phyloP scores from a whole-genome alignment of 2,113 vertebrate genomes.

The Pristiophorus japonicus region DNA sequence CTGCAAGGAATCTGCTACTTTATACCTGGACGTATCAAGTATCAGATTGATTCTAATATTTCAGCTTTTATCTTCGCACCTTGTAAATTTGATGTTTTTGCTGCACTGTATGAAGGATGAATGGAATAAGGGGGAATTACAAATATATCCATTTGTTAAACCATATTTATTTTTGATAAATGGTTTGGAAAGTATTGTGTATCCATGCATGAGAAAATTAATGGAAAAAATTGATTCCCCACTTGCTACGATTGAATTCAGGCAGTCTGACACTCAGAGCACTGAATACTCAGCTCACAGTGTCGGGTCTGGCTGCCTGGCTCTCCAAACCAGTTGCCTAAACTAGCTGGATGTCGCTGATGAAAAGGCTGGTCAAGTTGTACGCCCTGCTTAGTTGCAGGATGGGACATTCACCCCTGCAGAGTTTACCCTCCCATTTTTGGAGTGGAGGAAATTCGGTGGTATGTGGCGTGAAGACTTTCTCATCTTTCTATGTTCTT shows the following conservation, averaged over 20 bases:
- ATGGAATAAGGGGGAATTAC: not conserved
- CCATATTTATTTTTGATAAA: not conserved
- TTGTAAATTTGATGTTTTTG: not conserved
- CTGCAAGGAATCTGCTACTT: not conserved
- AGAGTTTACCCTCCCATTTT: not conserved
- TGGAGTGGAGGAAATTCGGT: not conserved
- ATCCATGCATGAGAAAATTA: not conserved
- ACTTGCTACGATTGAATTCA: too few species aligned
- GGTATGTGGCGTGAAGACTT: not conserved
- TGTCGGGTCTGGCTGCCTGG: too few species aligned
- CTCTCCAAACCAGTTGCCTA: not conserved
- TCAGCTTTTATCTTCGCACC: not conserved
- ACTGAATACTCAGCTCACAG: too few species aligned
- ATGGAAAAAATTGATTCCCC: too few species aligned
- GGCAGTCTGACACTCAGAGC: too few species aligned
- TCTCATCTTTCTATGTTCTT: conserved; percentile 37
- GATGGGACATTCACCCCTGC: not conserved
- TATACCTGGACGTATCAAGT: not conserved
- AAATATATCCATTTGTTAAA: not conserved
- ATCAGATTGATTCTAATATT: not conserved
- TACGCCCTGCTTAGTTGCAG: not conserved
- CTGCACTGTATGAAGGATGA: not conserved
- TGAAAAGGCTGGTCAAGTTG: not conserved
- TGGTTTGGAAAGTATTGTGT: not conserved
- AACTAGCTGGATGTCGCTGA: not conserved